phyloP scores from a whole-genome alignment of 1,140 invertebrate genomes.

The Pachypeltis micranthus region DNA sequence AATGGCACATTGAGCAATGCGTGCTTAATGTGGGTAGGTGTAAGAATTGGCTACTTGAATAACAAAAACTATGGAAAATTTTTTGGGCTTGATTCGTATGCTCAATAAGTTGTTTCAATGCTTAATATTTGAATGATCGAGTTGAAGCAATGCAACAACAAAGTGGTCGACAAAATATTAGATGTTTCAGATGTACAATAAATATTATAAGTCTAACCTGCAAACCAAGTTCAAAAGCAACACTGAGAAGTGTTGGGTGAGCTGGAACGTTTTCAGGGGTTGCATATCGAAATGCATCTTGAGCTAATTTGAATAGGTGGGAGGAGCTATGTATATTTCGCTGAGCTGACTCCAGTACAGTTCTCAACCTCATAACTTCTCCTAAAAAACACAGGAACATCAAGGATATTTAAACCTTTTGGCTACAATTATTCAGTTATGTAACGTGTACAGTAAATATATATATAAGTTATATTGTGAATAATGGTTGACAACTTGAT shows the following conservation, averaged over 20 bases:
- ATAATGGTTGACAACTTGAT: no score
- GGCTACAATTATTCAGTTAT: background rate
- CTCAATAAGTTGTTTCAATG: no score
- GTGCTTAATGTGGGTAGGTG: no score
- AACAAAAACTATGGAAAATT: constrained; percentile 18
- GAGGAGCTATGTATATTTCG: constrained; percentile 69
- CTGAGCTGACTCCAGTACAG: constrained; percentile 62
- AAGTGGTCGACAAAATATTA: background rate
- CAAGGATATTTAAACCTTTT: no score
- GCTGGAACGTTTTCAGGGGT: constrained; percentile 58
- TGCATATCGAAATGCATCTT: constrained; percentile 70
- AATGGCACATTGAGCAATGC: no score
- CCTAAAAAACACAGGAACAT: constrained; percentile 35
- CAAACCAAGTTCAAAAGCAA: constrained; percentile 66
- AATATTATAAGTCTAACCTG: constrained; percentile 43
- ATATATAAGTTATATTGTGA: no score
- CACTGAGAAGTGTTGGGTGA: constrained; percentile 58
- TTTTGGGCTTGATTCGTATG: background rate
- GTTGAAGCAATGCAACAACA: no score
- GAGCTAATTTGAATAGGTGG: constrained; percentile 70
- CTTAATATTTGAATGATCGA: no score
- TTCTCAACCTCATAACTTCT: constrained; percentile 52
- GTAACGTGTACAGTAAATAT: background rate
- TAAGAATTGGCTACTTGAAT: no score
- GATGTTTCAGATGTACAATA: background rate